These are phyloP conservation scores for Mormyrus proboscirostris DNA, from an alignment of 2,797 vertebrate species.

Conservation along the genomic window DNA sequence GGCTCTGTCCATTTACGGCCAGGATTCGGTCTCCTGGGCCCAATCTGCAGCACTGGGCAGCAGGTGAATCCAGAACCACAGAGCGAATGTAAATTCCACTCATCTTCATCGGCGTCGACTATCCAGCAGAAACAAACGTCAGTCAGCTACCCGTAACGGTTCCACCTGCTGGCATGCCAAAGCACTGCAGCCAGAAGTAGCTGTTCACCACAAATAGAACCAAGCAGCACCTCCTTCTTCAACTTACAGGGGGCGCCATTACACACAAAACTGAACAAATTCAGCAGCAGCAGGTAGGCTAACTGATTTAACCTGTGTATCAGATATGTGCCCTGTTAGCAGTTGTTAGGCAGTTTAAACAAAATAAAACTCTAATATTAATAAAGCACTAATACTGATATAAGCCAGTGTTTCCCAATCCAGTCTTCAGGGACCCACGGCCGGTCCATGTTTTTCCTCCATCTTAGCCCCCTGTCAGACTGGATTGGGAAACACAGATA, in stretches of 20 bases:
- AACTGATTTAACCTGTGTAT: not conserved
- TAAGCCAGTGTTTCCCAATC: not conserved
- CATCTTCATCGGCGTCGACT: slow-evolving; percentile 41
- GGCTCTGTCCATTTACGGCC: slow-evolving; percentile 67
- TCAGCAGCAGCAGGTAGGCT: not conserved
- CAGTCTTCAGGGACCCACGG: not conserved
- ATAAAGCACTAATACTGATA: not conserved
- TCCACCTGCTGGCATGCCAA: not conserved
- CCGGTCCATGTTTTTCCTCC: not conserved
- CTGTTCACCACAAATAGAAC: not conserved
- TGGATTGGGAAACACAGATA: not conserved
- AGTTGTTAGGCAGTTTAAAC: not conserved
- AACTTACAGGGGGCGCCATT: not conserved
- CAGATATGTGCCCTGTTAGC: not conserved
- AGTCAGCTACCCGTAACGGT: not conserved
- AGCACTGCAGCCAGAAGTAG: not conserved
- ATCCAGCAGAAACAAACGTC: slow-evolving; percentile 14
- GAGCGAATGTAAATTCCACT: slow-evolving; percentile 63
- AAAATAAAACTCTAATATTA: not conserved
- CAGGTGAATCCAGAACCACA: slow-evolving; percentile 62
- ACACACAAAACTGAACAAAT: not conserved
- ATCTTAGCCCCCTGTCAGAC: no score
- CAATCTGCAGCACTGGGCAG: slow-evolving; percentile 54
- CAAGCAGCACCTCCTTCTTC: not conserved
- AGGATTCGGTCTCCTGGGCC: slow-evolving; percentile 62